Conservation (phyloP, 1,140 invertebrate species). For the Epicauta chinensis region DNA sequence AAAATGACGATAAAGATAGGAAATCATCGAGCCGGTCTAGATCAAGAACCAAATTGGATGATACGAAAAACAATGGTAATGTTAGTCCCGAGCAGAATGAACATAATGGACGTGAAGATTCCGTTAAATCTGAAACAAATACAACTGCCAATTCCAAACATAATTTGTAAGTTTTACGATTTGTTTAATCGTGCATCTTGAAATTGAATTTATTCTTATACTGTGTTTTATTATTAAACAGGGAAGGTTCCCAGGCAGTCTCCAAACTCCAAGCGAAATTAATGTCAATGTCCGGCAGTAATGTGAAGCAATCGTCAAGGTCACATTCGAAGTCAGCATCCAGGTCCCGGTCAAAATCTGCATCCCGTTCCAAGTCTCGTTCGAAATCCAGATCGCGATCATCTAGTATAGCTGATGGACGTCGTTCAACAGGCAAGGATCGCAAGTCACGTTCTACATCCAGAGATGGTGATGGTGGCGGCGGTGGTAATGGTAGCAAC, state of each 20-base stretch:
- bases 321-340: constrained; percentile 37
- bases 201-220: neutral
- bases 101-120: constrained; percentile 25
- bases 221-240: too few relatives aligned
- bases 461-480: constrained; percentile 19
- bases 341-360: constrained; percentile 37
- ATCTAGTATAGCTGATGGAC: too few relatives aligned
- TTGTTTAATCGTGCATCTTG: neutral
- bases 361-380: constrained; percentile 40
- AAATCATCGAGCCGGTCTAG: constrained; percentile 25
- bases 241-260: constrained; percentile 42
- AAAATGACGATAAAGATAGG: constrained; percentile 8
- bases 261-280: constrained; percentile 54
- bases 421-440: constrained; percentile 18
- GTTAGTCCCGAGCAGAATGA: constrained; percentile 27
- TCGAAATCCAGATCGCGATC: constrained; percentile 32
- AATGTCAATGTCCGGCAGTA: constrained; percentile 51
- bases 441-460: constrained; percentile 25
- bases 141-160: constrained; percentile 22
- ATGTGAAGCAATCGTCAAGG: constrained; percentile 43
- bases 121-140: constrained; percentile 12
- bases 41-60: constrained; percentile 22
- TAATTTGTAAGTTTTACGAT: constrained; percentile 19
- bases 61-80: constrained; percentile 34
- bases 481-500: constrained; percentile 33